Evolutionary conservation across 2,113 vertebrate species (phyloP).

Genomic region (Chaetodon auriga): DNA sequence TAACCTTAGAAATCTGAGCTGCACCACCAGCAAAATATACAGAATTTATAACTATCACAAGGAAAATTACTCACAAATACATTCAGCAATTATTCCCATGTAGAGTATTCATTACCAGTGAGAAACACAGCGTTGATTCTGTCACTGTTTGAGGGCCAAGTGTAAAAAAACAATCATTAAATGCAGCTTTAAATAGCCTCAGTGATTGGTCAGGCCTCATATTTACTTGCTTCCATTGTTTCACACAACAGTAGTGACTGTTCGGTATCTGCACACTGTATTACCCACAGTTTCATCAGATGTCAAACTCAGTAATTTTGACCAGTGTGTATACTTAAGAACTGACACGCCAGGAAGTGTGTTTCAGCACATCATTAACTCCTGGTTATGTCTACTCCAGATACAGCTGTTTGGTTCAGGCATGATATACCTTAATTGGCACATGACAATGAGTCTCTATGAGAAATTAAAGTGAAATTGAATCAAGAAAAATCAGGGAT

Average conservation of each 20-base stretch:
- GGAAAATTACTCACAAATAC: no score
- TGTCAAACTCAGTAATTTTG: slow-evolving; percentile 32
- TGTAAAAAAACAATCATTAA: neutral
- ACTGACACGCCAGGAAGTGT: neutral
- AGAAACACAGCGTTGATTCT: no score
- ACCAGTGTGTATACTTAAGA: slow-evolving; percentile 15
- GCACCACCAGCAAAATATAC: no score
- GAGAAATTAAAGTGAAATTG: slow-evolving; percentile 10
- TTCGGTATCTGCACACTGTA: slow-evolving; percentile 9
- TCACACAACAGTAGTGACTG: slow-evolving; percentile 16
- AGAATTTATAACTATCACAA: no score
- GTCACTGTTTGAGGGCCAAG: neutral
- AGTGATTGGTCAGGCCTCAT: neutral
- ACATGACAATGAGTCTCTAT: neutral
- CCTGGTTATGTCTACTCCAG: no score
- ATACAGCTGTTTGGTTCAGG: neutral
- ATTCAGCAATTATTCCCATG: no score
- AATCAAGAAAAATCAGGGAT: neutral
- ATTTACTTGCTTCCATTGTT: slow-evolving; percentile 24
- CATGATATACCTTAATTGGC: neutral
- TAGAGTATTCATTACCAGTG: no score
- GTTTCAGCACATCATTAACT: slow-evolving; percentile 13
- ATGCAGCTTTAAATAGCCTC: neutral
- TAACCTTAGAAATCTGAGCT: no score
- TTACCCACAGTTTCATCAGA: slow-evolving; percentile 61